Percentiles rank a stretch among this genome's conserved stretches.
Evolutionary conservation across 2,797 vertebrate genomes (phyloP).

Genomic region (Microctenopoma lineatum): DNA sequence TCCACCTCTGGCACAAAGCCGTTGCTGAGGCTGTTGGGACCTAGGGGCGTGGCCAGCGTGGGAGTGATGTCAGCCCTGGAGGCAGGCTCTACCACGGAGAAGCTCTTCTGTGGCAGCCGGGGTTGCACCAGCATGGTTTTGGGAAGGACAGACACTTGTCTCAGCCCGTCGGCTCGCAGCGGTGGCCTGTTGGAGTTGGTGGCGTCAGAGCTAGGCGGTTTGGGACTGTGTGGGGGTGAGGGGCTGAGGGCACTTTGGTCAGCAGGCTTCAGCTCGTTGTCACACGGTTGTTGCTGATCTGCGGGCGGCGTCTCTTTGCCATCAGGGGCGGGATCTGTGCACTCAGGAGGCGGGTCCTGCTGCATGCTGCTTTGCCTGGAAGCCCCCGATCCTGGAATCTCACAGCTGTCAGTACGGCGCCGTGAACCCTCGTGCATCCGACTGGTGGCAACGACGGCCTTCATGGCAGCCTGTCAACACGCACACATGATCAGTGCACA

Average conservation of each 20-base stretch:
- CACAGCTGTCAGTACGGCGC: slow-evolving; percentile 80
- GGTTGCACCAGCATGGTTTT: slow-evolving; percentile 70
- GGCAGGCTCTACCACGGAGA: slow-evolving; percentile 64
- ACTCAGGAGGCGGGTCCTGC: slow-evolving; percentile 71
- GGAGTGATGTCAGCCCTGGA: slow-evolving; percentile 50
- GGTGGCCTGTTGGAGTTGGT: slow-evolving; percentile 71
- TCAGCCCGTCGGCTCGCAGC: slow-evolving; percentile 73
- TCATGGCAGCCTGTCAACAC: slow-evolving; percentile 89
- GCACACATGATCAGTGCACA: neutral
- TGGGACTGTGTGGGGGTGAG: slow-evolving; percentile 64
- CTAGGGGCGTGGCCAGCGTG: slow-evolving; percentile 53
- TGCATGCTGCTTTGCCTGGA: slow-evolving; percentile 79
- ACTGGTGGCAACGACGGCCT: slow-evolving; percentile 90
- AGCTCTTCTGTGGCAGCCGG: slow-evolving; percentile 76
- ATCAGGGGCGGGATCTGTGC: slow-evolving; percentile 48
- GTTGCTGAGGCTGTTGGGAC: slow-evolving; percentile 80
- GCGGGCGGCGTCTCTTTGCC: slow-evolving; percentile 40
- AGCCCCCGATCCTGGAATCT: slow-evolving; percentile 72
- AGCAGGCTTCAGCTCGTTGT: slow-evolving; percentile 16
- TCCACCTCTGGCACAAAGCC: slow-evolving; percentile 75
- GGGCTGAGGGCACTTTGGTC: slow-evolving; percentile 39
- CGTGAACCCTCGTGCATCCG: slow-evolving; percentile 87
- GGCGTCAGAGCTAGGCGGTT: slow-evolving; percentile 31
- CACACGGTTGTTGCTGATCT: slow-evolving; percentile 8
- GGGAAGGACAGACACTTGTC: slow-evolving; percentile 74